These are phyloP conservation scores for Hesperia comma DNA, from an alignment of 2,888 invertebrate species.

Conservation along the genomic window DNA sequence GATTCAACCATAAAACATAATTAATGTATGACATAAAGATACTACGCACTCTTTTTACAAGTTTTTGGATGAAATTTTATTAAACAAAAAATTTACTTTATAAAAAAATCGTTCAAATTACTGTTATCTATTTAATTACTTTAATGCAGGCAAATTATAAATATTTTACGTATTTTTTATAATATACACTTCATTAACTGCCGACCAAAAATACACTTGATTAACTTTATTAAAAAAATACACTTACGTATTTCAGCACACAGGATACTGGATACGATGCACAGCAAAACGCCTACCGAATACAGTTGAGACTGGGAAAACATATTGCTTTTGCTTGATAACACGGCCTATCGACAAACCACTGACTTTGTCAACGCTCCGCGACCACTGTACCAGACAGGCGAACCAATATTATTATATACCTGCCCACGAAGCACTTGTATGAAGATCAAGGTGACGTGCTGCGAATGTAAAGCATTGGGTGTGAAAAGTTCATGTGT, in stretches of 20 bases:
- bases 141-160: no score
- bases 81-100: no score
- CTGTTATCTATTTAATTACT: no score
- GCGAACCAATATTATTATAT: conserved; percentile 48
- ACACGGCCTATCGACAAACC: conserved; percentile 38
- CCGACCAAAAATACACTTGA: no score
- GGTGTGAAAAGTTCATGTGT: conserved; percentile 20
- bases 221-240: no score
- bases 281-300: conserved; percentile 50
- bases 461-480: conserved; percentile 38
- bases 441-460: conserved; percentile 46
- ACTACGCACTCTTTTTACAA: no score
- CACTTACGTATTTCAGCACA: conserved; percentile 59
- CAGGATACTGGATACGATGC: conserved; percentile 51
- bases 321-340: conserved; percentile 47
- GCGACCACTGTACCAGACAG: conserved; percentile 38
- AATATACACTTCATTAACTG: no score
- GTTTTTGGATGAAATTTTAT: no score
- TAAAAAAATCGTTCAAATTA: no score
- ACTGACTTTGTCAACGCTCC: conserved; percentile 42
- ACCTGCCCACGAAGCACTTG: conserved; percentile 44
- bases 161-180: no score
- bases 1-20: no score
- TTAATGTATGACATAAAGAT: no score
- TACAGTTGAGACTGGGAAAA: conserved; percentile 43